Base-by-base conservation (phyloP, 2,888 invertebrate species). In the Neoscelio sp. region DNA sequence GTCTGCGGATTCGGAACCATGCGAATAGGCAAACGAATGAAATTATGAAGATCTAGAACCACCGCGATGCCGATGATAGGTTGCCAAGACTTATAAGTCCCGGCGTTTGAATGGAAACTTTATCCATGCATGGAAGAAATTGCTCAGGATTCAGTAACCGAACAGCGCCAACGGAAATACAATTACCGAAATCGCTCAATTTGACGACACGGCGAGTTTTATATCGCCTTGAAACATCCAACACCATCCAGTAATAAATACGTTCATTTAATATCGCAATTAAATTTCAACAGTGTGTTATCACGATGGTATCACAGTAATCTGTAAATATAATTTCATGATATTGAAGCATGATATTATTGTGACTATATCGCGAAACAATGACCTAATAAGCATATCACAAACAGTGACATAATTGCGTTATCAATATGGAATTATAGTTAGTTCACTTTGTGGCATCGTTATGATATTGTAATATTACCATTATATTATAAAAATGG, bases 41-140 rank as follows among this genome's bases (percentile, higher is more conserved):
- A 78, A 68, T 78, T 73, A 73, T 78, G 62, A 73, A 78, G 65
- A 78, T 78, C 54, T 65, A 52, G 44, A 67, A 52, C 38, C 38
- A 64, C 54, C 28, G 56, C 73, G 62, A 48, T 73, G 78, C 35
- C 80, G 75, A 78, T 78, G 78, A 62, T 78, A 78, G 75, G 75
- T 71, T 80, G 78, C 78, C 78, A 80, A 80, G 80, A 78, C 80
- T 78, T 80, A 77, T 73, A 80, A 80, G 77, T 80, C 77, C 18
- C 44, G 56, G 28, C 33, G 62, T 44, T 74, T 74, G 44, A 80
- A 78, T 70, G 67, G 70, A 67, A 78, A 80, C 76, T 80, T 80
- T 74, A 80, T 74, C 74, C 70, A 70, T 56, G 65, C 74, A 28
- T 56, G 56, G 75, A 67, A 62, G 70, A 80, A 80, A 78, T 80